phyloP scores from a whole-genome alignment of 1,140 invertebrate species.

The Papilio polyxenes region DNA sequence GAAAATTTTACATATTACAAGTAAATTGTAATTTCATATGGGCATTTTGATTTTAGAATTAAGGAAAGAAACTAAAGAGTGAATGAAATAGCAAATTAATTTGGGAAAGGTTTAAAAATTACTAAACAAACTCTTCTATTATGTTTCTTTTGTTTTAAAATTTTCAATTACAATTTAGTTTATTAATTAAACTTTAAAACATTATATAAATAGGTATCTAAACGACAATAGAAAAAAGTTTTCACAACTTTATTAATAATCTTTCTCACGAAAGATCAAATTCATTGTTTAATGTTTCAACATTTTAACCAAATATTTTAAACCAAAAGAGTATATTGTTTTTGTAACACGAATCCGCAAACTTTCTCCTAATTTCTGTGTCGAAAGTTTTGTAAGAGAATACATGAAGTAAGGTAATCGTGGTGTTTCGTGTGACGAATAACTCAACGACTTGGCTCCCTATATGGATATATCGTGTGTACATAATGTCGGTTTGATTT shows the following conservation, averaged over 20 bases:
- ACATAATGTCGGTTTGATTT: slow-evolving; percentile 33
- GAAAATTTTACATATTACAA: no score
- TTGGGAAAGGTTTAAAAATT: no score
- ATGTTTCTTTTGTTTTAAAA: no score
- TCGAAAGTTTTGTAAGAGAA: slow-evolving; percentile 52
- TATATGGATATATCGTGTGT: slow-evolving; percentile 45
- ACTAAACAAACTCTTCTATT: no score
- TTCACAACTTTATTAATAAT: slow-evolving; percentile 11
- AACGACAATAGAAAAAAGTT: neutral
- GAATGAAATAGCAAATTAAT: no score
- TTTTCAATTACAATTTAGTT: no score
- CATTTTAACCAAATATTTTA: slow-evolving; percentile 19
- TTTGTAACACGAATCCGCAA: slow-evolving; percentile 39
- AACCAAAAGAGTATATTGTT: slow-evolving; percentile 39
- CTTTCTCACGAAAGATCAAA: slow-evolving; percentile 29
- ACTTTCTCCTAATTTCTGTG: slow-evolving; percentile 56
- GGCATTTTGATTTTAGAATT: no score
- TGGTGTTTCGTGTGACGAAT: slow-evolving; percentile 51
- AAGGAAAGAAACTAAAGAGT: no score
- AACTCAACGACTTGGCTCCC: slow-evolving; percentile 41
- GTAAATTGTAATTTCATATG: no score
- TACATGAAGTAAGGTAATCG: slow-evolving; percentile 52
- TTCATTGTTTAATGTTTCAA: slow-evolving; percentile 17
- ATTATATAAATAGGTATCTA: no score
- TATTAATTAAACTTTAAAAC: no score